Evolutionary conservation across 2,888 invertebrate species (phyloP).

Genomic region (Lithophane leautieri): DNA sequence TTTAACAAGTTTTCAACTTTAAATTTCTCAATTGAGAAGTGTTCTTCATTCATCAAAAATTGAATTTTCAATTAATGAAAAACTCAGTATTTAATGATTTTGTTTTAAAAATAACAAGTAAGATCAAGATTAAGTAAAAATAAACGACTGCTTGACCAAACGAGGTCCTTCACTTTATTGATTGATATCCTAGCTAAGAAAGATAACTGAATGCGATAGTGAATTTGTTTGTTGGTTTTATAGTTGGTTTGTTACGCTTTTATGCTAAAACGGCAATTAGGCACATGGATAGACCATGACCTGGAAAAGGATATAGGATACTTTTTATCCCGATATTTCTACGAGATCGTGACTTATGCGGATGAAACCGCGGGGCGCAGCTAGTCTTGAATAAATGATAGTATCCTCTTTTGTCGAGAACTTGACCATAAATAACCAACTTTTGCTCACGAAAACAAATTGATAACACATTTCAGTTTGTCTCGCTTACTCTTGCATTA

Average conservation of each 20-base stretch:
- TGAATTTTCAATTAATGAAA: neutral
- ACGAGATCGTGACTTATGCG: no score
- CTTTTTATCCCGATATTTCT: no score
- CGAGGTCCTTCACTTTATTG: neutral
- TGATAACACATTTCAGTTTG: slow-evolving; percentile 21
- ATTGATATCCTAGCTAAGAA: neutral
- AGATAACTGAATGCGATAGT: no score
- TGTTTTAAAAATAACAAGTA: neutral
- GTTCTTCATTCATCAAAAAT: neutral
- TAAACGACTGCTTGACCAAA: neutral
- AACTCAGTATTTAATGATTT: neutral
- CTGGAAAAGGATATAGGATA: no score
- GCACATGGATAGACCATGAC: no score
- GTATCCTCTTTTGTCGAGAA: neutral
- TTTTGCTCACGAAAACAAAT: neutral
- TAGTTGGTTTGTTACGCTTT: no score
- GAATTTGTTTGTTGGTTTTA: no score
- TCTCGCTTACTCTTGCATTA: slow-evolving; percentile 50
- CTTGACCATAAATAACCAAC: neutral
- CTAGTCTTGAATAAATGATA: neutral
- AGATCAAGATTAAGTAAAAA: neutral
- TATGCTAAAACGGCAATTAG: no score
- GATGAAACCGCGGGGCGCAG: no score
- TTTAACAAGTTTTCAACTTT: neutral
- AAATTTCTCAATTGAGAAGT: neutral